Percentiles rank a stretch among this genome's conserved stretches.
Evolutionary conservation across 1,140 invertebrate species (phyloP).

Genomic region (Anagrus nilaparvatae): DNA sequence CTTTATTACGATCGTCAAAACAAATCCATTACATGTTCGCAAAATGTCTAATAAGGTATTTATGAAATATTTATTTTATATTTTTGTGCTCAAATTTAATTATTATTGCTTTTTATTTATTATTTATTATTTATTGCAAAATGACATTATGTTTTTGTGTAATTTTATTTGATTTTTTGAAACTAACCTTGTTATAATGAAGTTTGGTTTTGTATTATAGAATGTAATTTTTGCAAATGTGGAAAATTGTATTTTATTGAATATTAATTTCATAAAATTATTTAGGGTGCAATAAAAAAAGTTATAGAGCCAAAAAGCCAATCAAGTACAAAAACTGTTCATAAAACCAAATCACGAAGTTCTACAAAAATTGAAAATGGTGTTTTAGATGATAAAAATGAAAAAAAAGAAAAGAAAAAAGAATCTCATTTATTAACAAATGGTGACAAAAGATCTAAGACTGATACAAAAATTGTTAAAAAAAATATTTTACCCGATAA

Average conservation of each 20-base stretch:
- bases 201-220: no score
- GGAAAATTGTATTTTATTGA: no score
- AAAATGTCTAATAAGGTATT: conserved; percentile 28
- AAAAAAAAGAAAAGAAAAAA: conserved; percentile 2
- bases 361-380: no score
- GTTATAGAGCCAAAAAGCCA: conserved; percentile 1
- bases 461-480: neutral
- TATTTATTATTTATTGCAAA: no score
- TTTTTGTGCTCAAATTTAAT: no score
- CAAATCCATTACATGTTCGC: conserved; percentile 20
- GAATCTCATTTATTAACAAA: conserved; percentile 2
- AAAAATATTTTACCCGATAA: conserved; percentile 9
- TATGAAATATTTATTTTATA: neutral
- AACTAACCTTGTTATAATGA: no score
- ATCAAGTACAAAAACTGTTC: neutral
- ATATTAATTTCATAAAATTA: neutral
- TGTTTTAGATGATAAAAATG: neutral
- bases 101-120: no score
- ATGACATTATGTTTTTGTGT: no score
- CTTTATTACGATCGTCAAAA: conserved; percentile 22
- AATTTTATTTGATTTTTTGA: no score
- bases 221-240: no score
- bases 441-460: conserved; percentile 10
- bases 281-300: conserved; percentile 25
- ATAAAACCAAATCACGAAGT: no score